phyloP scores from a whole-genome alignment of 2,888 invertebrate genomes.

The Leucoptera coffeella region DNA sequence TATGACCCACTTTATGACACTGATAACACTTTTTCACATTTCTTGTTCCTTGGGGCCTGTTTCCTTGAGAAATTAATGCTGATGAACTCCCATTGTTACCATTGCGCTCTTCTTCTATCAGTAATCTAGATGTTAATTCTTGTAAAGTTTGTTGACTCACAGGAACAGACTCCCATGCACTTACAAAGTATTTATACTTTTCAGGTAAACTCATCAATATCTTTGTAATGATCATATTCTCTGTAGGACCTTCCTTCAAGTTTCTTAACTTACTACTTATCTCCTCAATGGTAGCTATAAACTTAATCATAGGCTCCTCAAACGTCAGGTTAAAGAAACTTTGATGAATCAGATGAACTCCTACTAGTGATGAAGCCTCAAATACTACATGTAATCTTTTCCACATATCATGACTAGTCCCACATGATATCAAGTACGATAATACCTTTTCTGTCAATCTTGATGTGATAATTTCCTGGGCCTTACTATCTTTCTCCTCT shows the following conservation, averaged over 20 bases:
- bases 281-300: constrained; percentile 12
- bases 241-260: constrained; percentile 10
- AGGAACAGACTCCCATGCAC: constrained; percentile 10
- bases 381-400: too few relatives aligned
- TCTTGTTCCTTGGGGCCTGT: not conserved
- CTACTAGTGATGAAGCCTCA: too few relatives aligned
- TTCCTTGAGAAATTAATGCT: not conserved
- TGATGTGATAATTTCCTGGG: too few relatives aligned
- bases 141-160: constrained; percentile 1
- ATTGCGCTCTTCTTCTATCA: constrained; percentile 3
- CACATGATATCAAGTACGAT: too few relatives aligned
- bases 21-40: constrained; percentile 1
- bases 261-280: constrained; percentile 10
- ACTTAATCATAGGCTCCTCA: constrained; percentile 9
- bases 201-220: constrained; percentile 13
- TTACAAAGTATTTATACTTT: constrained; percentile 14
- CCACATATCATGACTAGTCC: too few relatives aligned
- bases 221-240: constrained; percentile 13
- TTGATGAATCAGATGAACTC: too few relatives aligned
- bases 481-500: too few relatives aligned
- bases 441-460: too few relatives aligned
- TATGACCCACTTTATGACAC: constrained; percentile 3
- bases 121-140: constrained; percentile 1
- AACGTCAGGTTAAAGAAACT: too few relatives aligned
- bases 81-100: not conserved